A percentile compares a stretch with the other conserved stretches of the same genome.
Evolutionary conservation across 2,113 vertebrate genomes (phyloP).

Genomic region (Cynopterus brachyotis): DNA sequence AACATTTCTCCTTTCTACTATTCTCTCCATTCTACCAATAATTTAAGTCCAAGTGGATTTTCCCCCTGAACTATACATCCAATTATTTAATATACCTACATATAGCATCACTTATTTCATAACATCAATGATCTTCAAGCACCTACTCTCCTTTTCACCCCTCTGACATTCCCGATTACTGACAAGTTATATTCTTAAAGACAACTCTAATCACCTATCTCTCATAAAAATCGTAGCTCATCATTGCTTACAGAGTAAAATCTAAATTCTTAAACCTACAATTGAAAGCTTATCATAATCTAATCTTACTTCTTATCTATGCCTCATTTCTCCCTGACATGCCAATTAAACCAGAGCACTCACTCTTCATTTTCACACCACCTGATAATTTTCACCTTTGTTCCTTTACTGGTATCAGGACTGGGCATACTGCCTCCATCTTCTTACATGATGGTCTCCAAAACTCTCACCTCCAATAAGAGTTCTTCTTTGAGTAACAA

Average conservation of each 20-base stretch:
- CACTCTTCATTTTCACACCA: rapidly evolving
- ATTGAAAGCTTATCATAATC: neutral
- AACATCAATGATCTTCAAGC: neutral
- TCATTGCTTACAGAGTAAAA: neutral
- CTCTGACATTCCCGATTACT: neutral
- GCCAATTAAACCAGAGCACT: neutral
- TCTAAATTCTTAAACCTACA: neutral
- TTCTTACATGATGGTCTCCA: neutral
- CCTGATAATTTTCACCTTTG: rapidly evolving
- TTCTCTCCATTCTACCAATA: neutral
- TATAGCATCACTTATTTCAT: neutral
- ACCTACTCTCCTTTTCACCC: neutral
- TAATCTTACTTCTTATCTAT: neutral
- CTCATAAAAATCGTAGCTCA: neutral
- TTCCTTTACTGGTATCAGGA: neutral
- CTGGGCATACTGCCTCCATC: rapidly evolving
- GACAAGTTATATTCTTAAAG: neutral
- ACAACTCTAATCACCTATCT: neutral
- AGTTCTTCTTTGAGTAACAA: neutral
- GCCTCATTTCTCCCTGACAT: neutral
- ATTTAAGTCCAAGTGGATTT: neutral
- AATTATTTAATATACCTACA: neutral
- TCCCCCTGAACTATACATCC: neutral
- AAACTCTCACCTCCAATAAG: neutral
- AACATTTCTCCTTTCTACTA: neutral